Evolutionary conservation across 2,113 vertebrate species (phyloP), one percentile per base, ranked within the genome.

Genomic region (Loxodonta africana): DNA sequence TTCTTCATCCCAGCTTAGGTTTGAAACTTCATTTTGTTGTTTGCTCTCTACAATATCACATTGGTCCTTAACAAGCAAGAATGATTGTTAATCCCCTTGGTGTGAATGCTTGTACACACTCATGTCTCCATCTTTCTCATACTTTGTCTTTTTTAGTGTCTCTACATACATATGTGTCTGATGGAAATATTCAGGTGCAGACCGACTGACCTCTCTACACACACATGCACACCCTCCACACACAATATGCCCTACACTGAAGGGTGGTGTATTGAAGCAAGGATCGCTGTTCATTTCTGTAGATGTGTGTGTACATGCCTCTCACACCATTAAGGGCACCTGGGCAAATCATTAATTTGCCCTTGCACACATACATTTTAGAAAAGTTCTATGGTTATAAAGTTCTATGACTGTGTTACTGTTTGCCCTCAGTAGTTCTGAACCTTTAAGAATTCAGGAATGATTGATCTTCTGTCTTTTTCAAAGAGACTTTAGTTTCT

Each of bases 401-500:
- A 8, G 37, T 37, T 37, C 37, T 37, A 37, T 37, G 20, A 8
- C 15, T 74, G 1, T 2, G 0, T 57, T 88, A 74, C 8, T 86
- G 3, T 67, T 44, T 14, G 48, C 60, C 7, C 53, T 78, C 51
- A 60, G 10, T 23, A 65, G 8, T 20, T 73, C 18, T 28, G 25
- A 28, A 48, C 41, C 41, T 84, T 37, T 2, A 46, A 46, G 44
- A 92, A 67, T 46, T 73, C 62, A 67, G 33, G 30, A 2, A 26
- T 33, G 46, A 71, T 81, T 65, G 53, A 1, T 83, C 28, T 51
- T 83, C 28, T 51, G 12, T 80, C 23, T 88, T 28, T 74, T 93
- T 62, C 92, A 76, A 93, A 94, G 83, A 90, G 69, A 73, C 28
- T 62, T 48, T 53, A 60, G 33, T 87, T 41, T 92, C 74, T 83